Conservation (phyloP, 2,113 vertebrate genomes). For the Heptranchias perlo region DNA sequence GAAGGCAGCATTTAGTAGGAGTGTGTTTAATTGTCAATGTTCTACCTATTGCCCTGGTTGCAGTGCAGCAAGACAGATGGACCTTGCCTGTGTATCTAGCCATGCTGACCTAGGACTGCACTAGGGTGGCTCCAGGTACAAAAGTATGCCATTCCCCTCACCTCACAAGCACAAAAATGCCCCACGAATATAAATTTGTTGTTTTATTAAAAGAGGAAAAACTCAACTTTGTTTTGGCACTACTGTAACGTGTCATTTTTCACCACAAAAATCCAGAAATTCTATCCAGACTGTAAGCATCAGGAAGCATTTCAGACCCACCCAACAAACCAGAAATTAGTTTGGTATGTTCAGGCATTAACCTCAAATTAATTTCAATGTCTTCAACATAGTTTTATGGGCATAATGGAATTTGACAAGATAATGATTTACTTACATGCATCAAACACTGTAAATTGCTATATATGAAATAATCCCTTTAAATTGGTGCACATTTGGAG, state of each 20-base stretch:
- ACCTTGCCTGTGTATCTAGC: neutral
- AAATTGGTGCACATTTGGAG: neutral
- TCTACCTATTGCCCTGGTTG: conserved; percentile 47
- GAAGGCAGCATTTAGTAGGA: conserved; percentile 6
- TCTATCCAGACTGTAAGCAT: conserved; percentile 6
- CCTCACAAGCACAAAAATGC: neutral
- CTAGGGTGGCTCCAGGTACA: neutral
- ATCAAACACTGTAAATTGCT: neutral
- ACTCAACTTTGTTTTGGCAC: conserved; percentile 7
- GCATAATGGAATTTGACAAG: neutral
- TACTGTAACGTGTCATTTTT: neutral
- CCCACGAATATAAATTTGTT: neutral
- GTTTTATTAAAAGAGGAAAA: neutral
- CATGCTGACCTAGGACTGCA: neutral
- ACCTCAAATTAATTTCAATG: conserved; percentile 24
- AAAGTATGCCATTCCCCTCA: neutral
- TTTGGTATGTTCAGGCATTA: conserved; percentile 9
- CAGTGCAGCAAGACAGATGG: too few relatives aligned
- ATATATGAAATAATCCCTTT: conserved; percentile 1
- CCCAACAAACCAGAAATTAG: conserved; percentile 11
- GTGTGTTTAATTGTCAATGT: conserved; percentile 37
- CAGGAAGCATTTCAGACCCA: conserved; percentile 24
- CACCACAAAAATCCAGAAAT: conserved; percentile 21
- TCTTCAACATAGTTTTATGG: conserved; percentile 12
- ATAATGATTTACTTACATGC: neutral